phyloP scores from a whole-genome alignment of 2,888 invertebrate species.

The Pristionchus mayeri region DNA sequence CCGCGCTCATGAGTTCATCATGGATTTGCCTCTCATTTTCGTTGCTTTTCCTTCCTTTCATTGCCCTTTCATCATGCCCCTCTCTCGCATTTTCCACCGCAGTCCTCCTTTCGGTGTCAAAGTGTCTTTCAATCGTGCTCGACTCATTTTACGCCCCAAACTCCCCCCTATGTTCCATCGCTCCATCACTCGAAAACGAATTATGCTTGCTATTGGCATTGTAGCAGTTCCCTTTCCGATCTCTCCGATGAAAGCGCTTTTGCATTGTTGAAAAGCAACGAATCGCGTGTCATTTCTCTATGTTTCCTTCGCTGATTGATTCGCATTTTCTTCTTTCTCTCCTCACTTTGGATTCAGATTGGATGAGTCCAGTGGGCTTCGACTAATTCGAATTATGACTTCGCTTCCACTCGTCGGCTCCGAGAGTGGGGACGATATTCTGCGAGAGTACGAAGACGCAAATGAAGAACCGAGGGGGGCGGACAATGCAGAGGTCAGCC shows the following conservation, averaged over 20 bases:
- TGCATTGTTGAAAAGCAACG: background rate
- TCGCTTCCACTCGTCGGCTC: background rate
- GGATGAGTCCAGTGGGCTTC: slow-evolving; percentile 5
- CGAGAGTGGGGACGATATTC: background rate
- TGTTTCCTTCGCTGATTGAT: background rate
- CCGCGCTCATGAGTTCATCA: background rate
- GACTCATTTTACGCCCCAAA: background rate
- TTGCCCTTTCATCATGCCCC: background rate
- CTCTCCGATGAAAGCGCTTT: background rate
- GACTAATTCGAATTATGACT: slow-evolving; percentile 2
- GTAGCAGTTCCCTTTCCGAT: background rate
- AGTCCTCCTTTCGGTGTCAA: background rate
- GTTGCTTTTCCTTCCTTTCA: background rate
- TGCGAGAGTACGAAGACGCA: slow-evolving; percentile 30
- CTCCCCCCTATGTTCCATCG: no score
- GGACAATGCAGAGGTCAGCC: background rate
- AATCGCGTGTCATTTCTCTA: background rate
- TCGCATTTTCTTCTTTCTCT: background rate
- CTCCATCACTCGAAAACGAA: no score
- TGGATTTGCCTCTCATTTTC: background rate
- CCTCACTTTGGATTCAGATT: background rate
- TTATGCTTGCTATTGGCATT: no score
- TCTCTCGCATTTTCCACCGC: background rate
- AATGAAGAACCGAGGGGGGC: background rate
- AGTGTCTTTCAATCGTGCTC: background rate